Evolutionary conservation across 1,140 invertebrate species (phyloP), one percentile per base, ranked within the genome.

Genomic region (Sycobia sp.): DNA sequence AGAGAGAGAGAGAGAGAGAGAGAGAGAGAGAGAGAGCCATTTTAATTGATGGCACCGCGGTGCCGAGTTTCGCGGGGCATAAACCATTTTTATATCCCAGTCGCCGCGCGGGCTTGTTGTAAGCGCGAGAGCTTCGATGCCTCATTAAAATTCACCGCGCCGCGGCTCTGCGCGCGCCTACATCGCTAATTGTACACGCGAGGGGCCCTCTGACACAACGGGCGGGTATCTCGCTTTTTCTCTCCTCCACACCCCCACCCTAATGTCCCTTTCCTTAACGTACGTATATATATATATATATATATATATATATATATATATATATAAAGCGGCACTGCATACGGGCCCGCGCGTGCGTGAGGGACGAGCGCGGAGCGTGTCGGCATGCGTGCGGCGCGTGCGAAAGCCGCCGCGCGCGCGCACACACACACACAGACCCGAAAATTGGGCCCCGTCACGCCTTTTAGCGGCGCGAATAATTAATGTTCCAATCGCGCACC

Each of bases 41-140:
- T 64, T 65, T 75, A 75, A 75, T 75, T 75, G 72, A 75, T 72
- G 67, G 66, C 64, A 67, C 67, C 61, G 65, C 69, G 68, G 69
- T 67, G 69, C 61, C 49, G 67, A 69, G 67, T 71, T 74, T 75
- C 72, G 72, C 72, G 66, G 71, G 69, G 53, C 70, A 74, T 75
- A 75, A 75, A 75, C 53, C 70, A 75, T 69, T 74, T 73, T 73
- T 75, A 71, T 73, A 68, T 65, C 57, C 46, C 25, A n/a, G 13
- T 23, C 18, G 13, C 13, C 16, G 20, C 18, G 23, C 32, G 14
- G 13, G 25, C 25, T 14, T n/a, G n/a, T n/a, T n/a, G 23, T 63
- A 66, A 11, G 34, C 49, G n/a, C 32, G 38, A 39, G 67, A 23
- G 44, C 67, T 66, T 66, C 66, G 68, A 70, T 60, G 64, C 66